Percentiles rank a stretch among this genome's conserved stretches.
Conservation (phyloP, 2,888 invertebrate species). For the Eupithecia dodoneata region DNA sequence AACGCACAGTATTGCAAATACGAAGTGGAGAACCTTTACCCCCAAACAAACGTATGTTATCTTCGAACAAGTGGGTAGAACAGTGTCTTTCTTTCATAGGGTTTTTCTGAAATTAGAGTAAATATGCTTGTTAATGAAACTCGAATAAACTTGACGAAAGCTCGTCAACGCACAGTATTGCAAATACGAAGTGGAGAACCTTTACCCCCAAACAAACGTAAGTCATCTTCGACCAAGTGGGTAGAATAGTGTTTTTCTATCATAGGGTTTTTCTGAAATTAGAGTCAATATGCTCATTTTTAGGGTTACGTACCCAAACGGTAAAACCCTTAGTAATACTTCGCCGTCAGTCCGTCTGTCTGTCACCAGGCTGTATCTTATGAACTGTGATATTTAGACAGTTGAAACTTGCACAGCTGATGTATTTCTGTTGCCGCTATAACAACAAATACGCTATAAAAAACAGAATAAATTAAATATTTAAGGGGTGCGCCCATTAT, state of each 20-base stretch:
- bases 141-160: conserved; percentile 1
- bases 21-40: neutral
- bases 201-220: neutral
- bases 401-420: too few species aligned
- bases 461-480: too few species aligned
- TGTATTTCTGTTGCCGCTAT: too few species aligned
- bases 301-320: too few species aligned
- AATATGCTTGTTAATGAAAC: neutral
- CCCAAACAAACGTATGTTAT: neutral
- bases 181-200: neutral
- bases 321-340: too few species aligned
- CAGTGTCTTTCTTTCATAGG: neutral
- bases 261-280: neutral
- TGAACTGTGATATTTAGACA: too few species aligned
- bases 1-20: neutral
- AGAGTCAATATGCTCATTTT: neutral
- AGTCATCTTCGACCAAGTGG: neutral
- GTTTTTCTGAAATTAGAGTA: neutral
- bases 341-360: too few species aligned
- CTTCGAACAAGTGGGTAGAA: neutral
- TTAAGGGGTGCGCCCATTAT: too few species aligned
- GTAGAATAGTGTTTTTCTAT: neutral
- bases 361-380: too few species aligned
- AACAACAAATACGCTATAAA: too few species aligned
- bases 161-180: neutral